A percentile compares a stretch with the other conserved stretches of the same genome.
These are phyloP conservation scores for Myiozetetes cayanensis DNA, from an alignment of 2,113 vertebrate genomes.

Conservation along the genomic window DNA sequence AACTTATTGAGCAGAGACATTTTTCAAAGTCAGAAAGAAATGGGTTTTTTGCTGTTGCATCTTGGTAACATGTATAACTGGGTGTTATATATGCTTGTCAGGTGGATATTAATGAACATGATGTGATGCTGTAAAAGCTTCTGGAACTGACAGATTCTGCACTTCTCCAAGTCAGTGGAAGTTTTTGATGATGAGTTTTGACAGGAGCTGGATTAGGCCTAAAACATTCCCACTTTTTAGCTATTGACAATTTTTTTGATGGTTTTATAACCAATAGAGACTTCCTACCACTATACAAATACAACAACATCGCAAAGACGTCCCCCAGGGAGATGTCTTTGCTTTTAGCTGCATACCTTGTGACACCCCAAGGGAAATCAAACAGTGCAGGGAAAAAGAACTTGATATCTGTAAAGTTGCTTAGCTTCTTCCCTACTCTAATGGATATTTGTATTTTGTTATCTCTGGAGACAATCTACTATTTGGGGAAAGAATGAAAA, in stretches of 20 bases:
- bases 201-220: background rate
- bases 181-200: background rate
- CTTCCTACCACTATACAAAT: background rate
- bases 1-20: background rate
- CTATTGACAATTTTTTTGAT: background rate
- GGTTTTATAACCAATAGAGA: background rate
- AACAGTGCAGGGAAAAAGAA: background rate
- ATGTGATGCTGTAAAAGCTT: background rate
- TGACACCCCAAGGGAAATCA: background rate
- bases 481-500: conserved; percentile 30
- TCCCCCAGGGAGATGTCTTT: background rate
- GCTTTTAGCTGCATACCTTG: background rate
- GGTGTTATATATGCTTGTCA: background rate
- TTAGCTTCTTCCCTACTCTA: background rate
- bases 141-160: background rate
- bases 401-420: background rate
- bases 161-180: background rate
- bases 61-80: background rate
- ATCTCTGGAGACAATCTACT: conserved; percentile 4
- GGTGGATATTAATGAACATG: background rate
- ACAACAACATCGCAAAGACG: background rate
- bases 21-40: background rate
- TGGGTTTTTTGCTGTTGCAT: background rate
- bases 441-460: background rate
- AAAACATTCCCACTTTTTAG: background rate